These are phyloP conservation scores for Sclerurus mexicanus DNA, from an alignment of 2,113 vertebrate species.

Conservation along the genomic window DNA sequence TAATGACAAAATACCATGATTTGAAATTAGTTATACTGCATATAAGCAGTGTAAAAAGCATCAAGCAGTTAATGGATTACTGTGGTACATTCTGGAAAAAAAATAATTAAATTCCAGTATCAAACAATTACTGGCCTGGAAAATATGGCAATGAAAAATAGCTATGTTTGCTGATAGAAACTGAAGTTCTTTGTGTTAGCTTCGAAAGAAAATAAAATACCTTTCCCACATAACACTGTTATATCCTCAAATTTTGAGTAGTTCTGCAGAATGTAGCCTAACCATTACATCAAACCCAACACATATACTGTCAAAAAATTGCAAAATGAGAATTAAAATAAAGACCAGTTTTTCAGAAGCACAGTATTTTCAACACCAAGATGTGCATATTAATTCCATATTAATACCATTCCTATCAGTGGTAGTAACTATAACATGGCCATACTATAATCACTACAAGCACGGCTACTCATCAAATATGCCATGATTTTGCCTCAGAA, in stretches of 20 bases:
- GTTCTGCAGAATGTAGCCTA: background rate
- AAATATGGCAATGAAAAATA: background rate
- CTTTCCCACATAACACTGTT: background rate
- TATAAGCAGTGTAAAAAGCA: background rate
- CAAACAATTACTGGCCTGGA: background rate
- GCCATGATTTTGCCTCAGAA: background rate
- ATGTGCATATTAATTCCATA: background rate
- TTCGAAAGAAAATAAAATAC: background rate
- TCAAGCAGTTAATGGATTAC: background rate
- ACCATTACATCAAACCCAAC: background rate
- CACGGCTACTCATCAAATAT: background rate
- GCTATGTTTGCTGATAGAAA: background rate
- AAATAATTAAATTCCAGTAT: background rate
- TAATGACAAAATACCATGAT: background rate
- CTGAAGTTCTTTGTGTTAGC: background rate
- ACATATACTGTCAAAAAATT: background rate
- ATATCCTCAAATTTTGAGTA: background rate
- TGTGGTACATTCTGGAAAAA: background rate
- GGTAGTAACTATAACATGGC: background rate
- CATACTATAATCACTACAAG: background rate
- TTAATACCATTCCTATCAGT: no score
- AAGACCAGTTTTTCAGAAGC: background rate
- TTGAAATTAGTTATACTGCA: background rate
- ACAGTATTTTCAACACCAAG: background rate
- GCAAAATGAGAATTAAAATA: background rate